These are phyloP conservation scores for Anorthoa munda DNA, from an alignment of 2,888 invertebrate genomes.

Conservation along the genomic window DNA sequence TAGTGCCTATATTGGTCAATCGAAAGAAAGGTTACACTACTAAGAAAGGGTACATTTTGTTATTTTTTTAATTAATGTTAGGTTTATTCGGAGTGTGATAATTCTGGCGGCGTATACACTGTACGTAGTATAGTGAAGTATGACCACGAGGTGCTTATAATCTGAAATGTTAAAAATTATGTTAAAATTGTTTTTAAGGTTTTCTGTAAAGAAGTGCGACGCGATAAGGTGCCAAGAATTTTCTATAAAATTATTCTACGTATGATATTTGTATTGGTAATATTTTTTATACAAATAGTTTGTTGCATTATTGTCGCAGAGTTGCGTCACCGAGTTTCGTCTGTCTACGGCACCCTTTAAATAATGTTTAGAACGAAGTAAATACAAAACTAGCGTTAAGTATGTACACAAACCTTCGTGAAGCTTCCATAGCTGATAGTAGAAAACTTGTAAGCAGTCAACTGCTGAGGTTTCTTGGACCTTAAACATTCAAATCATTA, in stretches of 20 bases:
- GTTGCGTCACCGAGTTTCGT: too few species aligned
- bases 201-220: too few species aligned
- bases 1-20: too few species aligned
- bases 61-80: background rate
- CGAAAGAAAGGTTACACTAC: background rate
- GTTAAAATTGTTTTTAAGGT: too few species aligned
- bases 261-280: too few species aligned
- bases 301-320: too few species aligned
- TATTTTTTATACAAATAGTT: too few species aligned
- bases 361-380: too few species aligned
- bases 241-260: too few species aligned
- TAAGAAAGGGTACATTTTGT: too few species aligned
- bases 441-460: slow-evolving; percentile 86
- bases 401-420: slow-evolving; percentile 75
- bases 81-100: slow-evolving; percentile 58
- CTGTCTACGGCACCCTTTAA: too few species aligned
- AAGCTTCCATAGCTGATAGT: slow-evolving; percentile 83
- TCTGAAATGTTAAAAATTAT: slow-evolving; percentile 75
- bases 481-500: slow-evolving; percentile 67
- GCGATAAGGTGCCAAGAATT: too few species aligned
- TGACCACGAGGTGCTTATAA: slow-evolving; percentile 87
- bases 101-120: slow-evolving; percentile 76
- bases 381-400: background rate
- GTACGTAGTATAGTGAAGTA: slow-evolving; percentile 85
- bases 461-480: slow-evolving; percentile 75